phyloP scores from a whole-genome alignment of 2,113 vertebrate species.

The Mastomys natalensis region DNA sequence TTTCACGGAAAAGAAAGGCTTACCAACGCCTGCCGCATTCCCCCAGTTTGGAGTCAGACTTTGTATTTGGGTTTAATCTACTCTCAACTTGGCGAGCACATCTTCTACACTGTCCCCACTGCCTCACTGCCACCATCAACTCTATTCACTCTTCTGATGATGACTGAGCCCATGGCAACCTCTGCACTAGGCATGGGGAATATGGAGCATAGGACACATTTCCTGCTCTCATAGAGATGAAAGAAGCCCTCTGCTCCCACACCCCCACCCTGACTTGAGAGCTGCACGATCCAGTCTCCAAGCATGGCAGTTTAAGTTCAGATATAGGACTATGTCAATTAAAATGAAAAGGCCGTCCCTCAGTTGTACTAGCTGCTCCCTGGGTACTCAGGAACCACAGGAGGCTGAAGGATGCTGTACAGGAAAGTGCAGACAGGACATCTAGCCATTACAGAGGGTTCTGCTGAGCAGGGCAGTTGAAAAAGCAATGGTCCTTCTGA shows the following conservation, averaged over 20 bases:
- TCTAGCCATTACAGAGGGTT: neutral
- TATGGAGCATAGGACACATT: neutral
- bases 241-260: neutral
- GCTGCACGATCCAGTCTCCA: neutral
- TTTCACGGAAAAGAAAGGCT: neutral
- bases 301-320: neutral
- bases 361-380: neutral
- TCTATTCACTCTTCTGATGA: neutral
- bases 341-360: neutral
- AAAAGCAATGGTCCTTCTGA: neutral
- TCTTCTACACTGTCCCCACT: neutral
- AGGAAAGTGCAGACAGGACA: neutral
- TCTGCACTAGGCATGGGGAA: neutral
- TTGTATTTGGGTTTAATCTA: neutral
- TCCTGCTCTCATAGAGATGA: neutral
- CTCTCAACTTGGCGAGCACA: neutral
- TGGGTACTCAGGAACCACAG: neutral
- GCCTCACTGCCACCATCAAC: neutral
- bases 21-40: neutral
- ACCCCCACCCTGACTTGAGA: neutral
- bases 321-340: constrained; percentile 25
- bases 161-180: neutral
- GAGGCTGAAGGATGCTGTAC: neutral
- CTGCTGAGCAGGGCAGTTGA: neutral
- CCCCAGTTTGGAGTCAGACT: neutral